Percentiles rank a stretch among this genome's conserved stretches.
Evolutionary conservation across 2,113 vertebrate genomes (phyloP).

Genomic region (Notothenia coriiceps): DNA sequence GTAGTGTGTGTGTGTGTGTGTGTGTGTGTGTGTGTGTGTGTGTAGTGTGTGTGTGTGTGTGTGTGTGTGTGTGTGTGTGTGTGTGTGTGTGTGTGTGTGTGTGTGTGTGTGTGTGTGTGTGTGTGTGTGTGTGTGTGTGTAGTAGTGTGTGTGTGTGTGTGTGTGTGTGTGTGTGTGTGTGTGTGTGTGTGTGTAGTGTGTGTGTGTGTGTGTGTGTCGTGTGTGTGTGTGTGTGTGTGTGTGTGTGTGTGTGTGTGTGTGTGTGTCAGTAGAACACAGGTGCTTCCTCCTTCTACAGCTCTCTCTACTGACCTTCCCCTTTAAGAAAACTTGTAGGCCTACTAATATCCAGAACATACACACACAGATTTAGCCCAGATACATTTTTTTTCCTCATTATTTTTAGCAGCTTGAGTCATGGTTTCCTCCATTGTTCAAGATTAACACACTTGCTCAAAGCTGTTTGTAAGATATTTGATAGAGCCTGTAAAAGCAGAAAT

Average conservation of each 20-base stretch:
- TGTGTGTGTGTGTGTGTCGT: slow-evolving; percentile 14
- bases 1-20: too few species aligned
- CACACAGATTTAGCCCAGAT: slow-evolving; percentile 25
- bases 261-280: slow-evolving; percentile 54
- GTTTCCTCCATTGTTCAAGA: slow-evolving; percentile 61
- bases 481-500: slow-evolving; percentile 15
- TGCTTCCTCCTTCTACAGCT: slow-evolving; percentile 65
- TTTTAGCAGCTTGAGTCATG: slow-evolving; percentile 64
- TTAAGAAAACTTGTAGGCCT: slow-evolving; percentile 25
- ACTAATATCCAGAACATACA: slow-evolving; percentile 39
- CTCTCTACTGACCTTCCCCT: slow-evolving; percentile 50
- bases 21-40: too few species aligned
- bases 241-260: slow-evolving; percentile 18
- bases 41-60: too few species aligned
- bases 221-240: slow-evolving; percentile 14
- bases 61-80: too few species aligned
- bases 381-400: slow-evolving; percentile 47
- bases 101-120: too few species aligned
- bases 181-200: slow-evolving; percentile 4
- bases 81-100: too few species aligned
- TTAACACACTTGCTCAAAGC: slow-evolving; percentile 33
- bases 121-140: background rate
- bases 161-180: slow-evolving; percentile 18
- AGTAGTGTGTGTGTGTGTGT: slow-evolving; percentile 6
- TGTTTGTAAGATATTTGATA: slow-evolving; percentile 35